Base-by-base conservation (phyloP, 2,888 invertebrate species). In the Cremastinae sp. region DNA sequence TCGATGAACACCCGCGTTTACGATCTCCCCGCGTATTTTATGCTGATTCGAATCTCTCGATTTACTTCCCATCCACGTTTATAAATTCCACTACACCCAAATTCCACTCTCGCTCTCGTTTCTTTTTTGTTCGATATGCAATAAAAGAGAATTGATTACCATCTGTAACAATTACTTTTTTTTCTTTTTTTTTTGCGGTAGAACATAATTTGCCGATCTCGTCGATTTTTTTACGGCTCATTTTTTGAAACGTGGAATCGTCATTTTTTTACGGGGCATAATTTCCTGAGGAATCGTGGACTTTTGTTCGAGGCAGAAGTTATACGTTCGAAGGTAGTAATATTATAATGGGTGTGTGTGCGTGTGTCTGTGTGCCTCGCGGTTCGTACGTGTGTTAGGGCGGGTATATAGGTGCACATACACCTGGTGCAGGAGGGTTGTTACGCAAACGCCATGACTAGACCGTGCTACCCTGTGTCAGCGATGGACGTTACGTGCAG, bases 391-490 rank as follows among this genome's bases (percentile, higher is more conserved):
- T 12, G 8, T 5, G 10, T 37, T 43, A 2, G 14, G 10, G 10
- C 10, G 18, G 22, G n/a, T 14, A 18, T 73, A 59, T 53, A 53
- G 59, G 49, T 55, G 14, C 37, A 72, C 47, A 69, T 56, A 73
- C 64, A 73, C 73, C 76, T 76, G 76, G 45, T 64, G 69, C 22
- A 59, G 68, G 69, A 69, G 76, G 76, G 76, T 76, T 74, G 72
- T 75, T 76, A 73, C 75, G 76, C 76, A 74, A 73, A 77, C 75
- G 78, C 78, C 80, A 79, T 81, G 80, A 80, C 79, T 79, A 79
- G 75, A 77, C 80, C 80, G 81, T 81, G 76, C 81, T 81, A 80
- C 75, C 81, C 79, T 80, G 81, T 81, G 80, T 81, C 80, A 81
- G 80, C 81, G 79, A 75, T 79, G 81, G 80, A 80, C 79, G 81